Conservation (phyloP, 2,113 vertebrate species). For the Macquaria ambigua region DNA sequence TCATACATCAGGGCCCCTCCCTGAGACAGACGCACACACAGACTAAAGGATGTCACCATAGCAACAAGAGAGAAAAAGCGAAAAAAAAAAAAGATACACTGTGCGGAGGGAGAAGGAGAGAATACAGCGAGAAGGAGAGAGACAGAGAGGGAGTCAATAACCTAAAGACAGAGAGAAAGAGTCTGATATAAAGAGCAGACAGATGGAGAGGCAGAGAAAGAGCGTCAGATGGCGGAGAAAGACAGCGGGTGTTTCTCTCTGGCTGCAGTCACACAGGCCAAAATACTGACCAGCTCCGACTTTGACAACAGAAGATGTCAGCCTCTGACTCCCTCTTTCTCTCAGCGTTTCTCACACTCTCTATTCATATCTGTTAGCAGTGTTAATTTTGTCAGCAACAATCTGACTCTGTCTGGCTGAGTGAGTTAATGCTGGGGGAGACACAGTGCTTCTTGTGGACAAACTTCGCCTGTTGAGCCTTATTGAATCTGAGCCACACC, state of each 20-base stretch:
- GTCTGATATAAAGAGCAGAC: slow-evolving; percentile 69
- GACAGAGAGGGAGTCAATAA: slow-evolving; percentile 70
- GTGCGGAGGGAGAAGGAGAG: slow-evolving; percentile 62
- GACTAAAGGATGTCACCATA: slow-evolving; percentile 79
- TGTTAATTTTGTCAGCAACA: slow-evolving; percentile 66
- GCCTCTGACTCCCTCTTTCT: slow-evolving; percentile 54
- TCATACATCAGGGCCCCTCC: slow-evolving; percentile 78
- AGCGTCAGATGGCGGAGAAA: slow-evolving; percentile 70
- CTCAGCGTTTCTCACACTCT: slow-evolving; percentile 52
- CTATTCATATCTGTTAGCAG: slow-evolving; percentile 68
- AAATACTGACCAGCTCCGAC: slow-evolving; percentile 66
- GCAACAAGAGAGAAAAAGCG: slow-evolving; percentile 77
- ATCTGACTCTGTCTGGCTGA: slow-evolving; percentile 62
- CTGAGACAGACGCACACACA: slow-evolving; percentile 69
- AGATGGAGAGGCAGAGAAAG: slow-evolving; percentile 76
- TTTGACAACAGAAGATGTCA: slow-evolving; percentile 71
- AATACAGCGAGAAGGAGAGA: slow-evolving; percentile 60
- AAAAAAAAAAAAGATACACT: slow-evolving; percentile 59
- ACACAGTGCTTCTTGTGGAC: slow-evolving; percentile 35
- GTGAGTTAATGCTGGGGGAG: slow-evolving; percentile 30
- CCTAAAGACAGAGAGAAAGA: slow-evolving; percentile 72
- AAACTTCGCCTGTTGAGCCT: slow-evolving; percentile 32
- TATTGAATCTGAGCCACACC: slow-evolving; percentile 57
- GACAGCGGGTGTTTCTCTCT: slow-evolving; percentile 70
- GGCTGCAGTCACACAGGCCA: slow-evolving; percentile 47